Evolutionary conservation across 2,888 invertebrate species (phyloP).

Genomic region (Drosophila acutilabella): DNA sequence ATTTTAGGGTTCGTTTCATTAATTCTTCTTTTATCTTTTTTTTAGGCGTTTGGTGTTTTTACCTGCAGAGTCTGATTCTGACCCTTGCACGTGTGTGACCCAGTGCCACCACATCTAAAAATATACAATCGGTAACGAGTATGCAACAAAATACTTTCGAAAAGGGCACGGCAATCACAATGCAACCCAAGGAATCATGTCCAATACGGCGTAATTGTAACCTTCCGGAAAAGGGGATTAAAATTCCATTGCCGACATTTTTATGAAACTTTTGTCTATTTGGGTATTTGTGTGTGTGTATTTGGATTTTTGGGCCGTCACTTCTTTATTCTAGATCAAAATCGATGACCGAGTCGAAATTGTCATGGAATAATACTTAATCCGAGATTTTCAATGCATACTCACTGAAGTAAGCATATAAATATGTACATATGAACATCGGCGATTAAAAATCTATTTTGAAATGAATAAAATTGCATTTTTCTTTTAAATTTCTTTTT

Average conservation of each 20-base stretch:
- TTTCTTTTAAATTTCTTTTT: too few relatives aligned
- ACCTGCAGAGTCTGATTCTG: slow-evolving; percentile 69
- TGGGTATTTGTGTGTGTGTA: background rate
- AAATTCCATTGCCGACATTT: slow-evolving; percentile 44
- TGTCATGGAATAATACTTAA: background rate
- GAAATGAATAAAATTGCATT: too few relatives aligned
- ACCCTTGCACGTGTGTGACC: slow-evolving; percentile 83
- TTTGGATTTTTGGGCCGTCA: slow-evolving; percentile 1
- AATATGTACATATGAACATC: background rate
- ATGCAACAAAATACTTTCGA: slow-evolving; percentile 43
- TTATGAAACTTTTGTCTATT: slow-evolving; percentile 7
- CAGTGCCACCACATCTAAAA: slow-evolving; percentile 64
- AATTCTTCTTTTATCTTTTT: slow-evolving; percentile 65
- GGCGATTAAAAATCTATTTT: background rate
- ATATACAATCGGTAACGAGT: slow-evolving; percentile 45
- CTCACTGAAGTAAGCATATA: background rate
- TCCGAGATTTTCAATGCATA: background rate
- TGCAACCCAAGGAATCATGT: slow-evolving; percentile 49
- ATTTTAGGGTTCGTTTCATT: slow-evolving; percentile 73
- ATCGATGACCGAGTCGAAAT: background rate
- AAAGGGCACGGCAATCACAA: slow-evolving; percentile 49
- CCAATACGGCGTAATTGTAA: slow-evolving; percentile 68
- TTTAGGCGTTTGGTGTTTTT: slow-evolving; percentile 51
- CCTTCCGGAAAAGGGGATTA: slow-evolving; percentile 77
- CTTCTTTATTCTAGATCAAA: slow-evolving; percentile 6